Evolutionary conservation across 1,140 invertebrate species (phyloP), one percentile per base, ranked within the genome.

Genomic region (Sitobion miscanthi): DNA sequence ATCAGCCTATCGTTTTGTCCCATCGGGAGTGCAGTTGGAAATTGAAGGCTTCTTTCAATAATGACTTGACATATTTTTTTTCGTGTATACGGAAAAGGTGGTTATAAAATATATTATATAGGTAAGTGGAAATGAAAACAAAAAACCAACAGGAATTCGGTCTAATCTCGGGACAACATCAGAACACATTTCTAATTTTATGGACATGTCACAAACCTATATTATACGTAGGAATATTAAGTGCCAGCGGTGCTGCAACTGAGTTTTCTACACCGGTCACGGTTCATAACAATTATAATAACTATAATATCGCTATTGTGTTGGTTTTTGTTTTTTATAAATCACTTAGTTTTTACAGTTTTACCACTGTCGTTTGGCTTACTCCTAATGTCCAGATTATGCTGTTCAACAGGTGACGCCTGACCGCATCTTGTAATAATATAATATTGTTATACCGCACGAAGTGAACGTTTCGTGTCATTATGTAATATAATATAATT

Each of bases 171-270:
- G 11, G n/a, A 77, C 62, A 17, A 77, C 14, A 77, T 77, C 62
- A n/a, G n/a, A 77, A 77, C 14, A 77, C n/a, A 77, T 77, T 77
- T n/a, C n/a, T 77, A n/a, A 77, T n/a, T 77, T 77, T 77, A 77
- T n/a, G n/a, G 62, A 77, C n/a, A 77, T 77, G 62, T 77, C n/a
- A 77, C 52, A 54, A 20, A 54, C 21, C 21, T 54, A 54, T 21
- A 20, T n/a, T 62, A n/a, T n/a, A n/a, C 30, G 62, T 17, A 69
- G 20, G 6, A 5, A 62, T 11, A 11, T 17, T 77, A 77, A 77
- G 14, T 77, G n/a, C 14, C 14, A 4, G 30, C n/a, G 30, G 62
- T 17, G n/a, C 14, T 77, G n/a, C 4, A 69, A 69, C 30, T n/a
- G 62, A n/a, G 62, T 69, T 69, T 69, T n/a, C 62, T 6, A 0